A percentile compares a stretch with the other conserved stretches of the same genome.
phyloP scores from a whole-genome alignment of 2,113 vertebrate species.

The Eonycteris spelaea region DNA sequence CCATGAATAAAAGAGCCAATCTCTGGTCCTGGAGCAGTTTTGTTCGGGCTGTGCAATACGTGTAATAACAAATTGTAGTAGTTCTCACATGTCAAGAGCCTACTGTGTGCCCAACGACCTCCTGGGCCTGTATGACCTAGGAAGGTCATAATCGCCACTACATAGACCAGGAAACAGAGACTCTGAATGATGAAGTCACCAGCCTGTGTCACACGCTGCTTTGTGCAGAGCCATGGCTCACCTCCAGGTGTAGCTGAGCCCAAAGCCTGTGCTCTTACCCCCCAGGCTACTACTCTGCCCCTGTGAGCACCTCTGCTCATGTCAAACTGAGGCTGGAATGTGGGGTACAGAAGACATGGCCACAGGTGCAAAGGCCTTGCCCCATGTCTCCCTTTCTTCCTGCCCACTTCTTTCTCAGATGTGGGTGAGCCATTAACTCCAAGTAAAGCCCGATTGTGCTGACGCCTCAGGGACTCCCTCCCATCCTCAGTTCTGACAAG shows the following conservation, averaged over 20 bases:
- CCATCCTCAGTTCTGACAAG: background rate
- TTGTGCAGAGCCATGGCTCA: rapidly evolving
- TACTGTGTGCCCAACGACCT: background rate
- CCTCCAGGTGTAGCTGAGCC: background rate
- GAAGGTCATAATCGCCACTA: rapidly evolving
- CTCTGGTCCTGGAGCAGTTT: rapidly evolving
- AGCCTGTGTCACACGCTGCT: background rate
- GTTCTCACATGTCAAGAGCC: background rate
- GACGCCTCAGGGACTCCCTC: background rate
- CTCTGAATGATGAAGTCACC: rapidly evolving
- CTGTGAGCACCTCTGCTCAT: rapidly evolving
- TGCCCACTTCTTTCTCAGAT: background rate
- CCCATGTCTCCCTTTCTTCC: too few species aligned
- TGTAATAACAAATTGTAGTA: rapidly evolving
- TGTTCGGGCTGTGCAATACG: background rate
- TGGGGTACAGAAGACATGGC: background rate
- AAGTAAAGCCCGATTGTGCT: background rate
- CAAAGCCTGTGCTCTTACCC: background rate
- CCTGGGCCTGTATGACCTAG: background rate
- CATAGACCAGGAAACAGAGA: background rate
- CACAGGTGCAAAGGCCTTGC: background rate
- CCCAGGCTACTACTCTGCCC: background rate
- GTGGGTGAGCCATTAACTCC: rapidly evolving
- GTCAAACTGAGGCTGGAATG: background rate
- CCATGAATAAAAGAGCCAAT: rapidly evolving